Percentiles rank a stretch among this genome's conserved stretches.
These are phyloP conservation scores for Brachionus asplanchnoidis DNA, from an alignment of 1,140 invertebrate species.

Conservation along the genomic window DNA sequence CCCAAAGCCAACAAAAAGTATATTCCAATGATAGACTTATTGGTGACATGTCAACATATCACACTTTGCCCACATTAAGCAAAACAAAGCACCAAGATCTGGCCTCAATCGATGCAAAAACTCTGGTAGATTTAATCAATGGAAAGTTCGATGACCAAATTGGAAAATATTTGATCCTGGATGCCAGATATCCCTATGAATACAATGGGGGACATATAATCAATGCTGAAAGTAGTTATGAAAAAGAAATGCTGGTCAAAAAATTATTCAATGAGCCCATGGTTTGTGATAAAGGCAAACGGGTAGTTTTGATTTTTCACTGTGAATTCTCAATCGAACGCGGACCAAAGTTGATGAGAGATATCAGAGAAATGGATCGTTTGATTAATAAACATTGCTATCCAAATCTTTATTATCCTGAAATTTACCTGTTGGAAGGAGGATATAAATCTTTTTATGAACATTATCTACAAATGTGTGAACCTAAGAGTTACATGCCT, in stretches of 20 bases:
- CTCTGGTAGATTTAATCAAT: background rate
- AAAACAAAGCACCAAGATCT: background rate
- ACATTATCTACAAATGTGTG: slow-evolving; percentile 45
- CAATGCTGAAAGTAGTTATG: slow-evolving; percentile 76
- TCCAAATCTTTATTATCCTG: slow-evolving; percentile 81
- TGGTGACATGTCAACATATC: background rate
- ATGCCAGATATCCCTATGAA: slow-evolving; percentile 86
- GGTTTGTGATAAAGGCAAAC: slow-evolving; percentile 53
- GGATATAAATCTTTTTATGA: slow-evolving; percentile 87
- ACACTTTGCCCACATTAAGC: background rate
- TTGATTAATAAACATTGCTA: slow-evolving; percentile 75
- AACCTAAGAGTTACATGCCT: slow-evolving; percentile 22
- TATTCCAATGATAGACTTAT: background rate
- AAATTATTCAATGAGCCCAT: slow-evolving; percentile 57
- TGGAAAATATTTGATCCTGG: slow-evolving; percentile 50
- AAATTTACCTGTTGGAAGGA: slow-evolving; percentile 86
- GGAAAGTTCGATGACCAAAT: background rate
- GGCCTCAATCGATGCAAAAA: background rate
- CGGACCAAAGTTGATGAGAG: slow-evolving; percentile 71
- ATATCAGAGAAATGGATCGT: slow-evolving; percentile 75
- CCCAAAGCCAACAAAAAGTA: background rate
- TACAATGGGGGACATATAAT: slow-evolving; percentile 88
- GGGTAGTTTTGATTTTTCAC: slow-evolving; percentile 87
- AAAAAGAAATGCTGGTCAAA: slow-evolving; percentile 66
- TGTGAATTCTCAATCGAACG: slow-evolving; percentile 95